Base-by-base conservation (phyloP, 2,113 vertebrate genomes). In the Pollimyrus isidori region DNA sequence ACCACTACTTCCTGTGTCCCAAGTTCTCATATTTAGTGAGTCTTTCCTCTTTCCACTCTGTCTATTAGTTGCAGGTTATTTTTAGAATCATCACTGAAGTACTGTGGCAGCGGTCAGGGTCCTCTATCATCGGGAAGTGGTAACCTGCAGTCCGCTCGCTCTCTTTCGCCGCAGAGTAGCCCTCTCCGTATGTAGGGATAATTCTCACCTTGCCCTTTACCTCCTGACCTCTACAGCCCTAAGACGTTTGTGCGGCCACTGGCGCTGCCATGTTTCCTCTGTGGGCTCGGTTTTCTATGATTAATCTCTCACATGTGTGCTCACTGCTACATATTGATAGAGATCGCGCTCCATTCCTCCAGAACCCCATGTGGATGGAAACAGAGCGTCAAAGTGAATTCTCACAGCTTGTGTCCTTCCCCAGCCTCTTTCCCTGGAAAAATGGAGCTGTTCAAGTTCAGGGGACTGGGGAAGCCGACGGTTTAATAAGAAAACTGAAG, bases 401-500 rank as follows among this genome's bases (percentile, higher is more conserved):
- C 58, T 84, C 39, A 42, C 88, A 92, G 89, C 84, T 58, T 80
- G 84, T 76, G 88, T 88, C 84, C 85, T 92, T 26, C 87, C 87
- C 90, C 87, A 50, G 69, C 86, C 84, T 88, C 88, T 90, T 76
- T 76, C 86, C 82, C 82, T 87, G 88, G 90, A 90, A 88, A 69
- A 91, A 88, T 80, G 88, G 39, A 90, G 86, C 90, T 83, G 50
- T 49, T 35, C 23, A 45, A 42, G 87, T 76, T 21, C 39, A 49
- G 87, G 90, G 80, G 90, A 91, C 88, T 48, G 69, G 88, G 88
- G 90, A 91, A 90, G 89, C 91, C 87, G 23, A 90, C 23, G 10
- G n/a, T 91, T 91, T 93, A 90, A 91, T 91, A 90, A 86, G 89
- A 89, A 92, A 92, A 91, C 88, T 62, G 50, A 89, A 88, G 90